phyloP scores from a whole-genome alignment of 2,797 vertebrate species.

The Atherinosoma microstoma region DNA sequence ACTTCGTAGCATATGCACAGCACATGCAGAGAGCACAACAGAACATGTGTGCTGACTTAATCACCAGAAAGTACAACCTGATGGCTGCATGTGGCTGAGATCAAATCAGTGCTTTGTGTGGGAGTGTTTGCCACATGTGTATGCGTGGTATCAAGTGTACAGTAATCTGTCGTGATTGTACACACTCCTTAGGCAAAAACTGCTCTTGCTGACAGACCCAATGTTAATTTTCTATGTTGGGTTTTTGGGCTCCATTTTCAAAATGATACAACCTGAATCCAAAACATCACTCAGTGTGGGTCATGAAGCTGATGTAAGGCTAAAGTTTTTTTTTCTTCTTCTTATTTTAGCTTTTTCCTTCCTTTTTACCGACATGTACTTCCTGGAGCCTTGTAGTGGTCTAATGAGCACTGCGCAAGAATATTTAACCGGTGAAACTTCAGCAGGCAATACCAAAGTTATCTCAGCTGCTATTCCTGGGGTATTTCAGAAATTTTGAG shows the following conservation, averaged over 20 bases:
- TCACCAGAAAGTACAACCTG: constrained; percentile 68
- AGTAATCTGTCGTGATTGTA: constrained; percentile 21
- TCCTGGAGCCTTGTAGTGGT: too few relatives aligned
- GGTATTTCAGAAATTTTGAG: constrained; percentile 4
- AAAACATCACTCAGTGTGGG: not conserved
- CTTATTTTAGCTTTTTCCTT: not conserved
- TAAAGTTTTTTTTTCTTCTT: not conserved
- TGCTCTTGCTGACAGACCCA: constrained; percentile 1
- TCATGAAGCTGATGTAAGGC: not conserved
- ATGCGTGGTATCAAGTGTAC: constrained; percentile 9
- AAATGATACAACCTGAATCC: constrained; percentile 1
- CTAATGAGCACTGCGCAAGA: too few relatives aligned
- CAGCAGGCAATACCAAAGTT: not conserved
- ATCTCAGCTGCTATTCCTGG: constrained; percentile 21
- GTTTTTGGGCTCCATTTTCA: constrained; percentile 3
- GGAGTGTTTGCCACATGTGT: constrained; percentile 14
- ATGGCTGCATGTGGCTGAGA: constrained; percentile 32
- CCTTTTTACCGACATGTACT: too few relatives aligned
- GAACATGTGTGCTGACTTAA: constrained; percentile 66
- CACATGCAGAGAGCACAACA: constrained; percentile 80
- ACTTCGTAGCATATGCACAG: constrained; percentile 57
- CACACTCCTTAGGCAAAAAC: constrained; percentile 12
- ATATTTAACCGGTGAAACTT: not conserved
- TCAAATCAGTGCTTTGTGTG: not conserved
- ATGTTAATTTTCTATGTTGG: not conserved